Evolutionary conservation across 2,113 vertebrate species (phyloP), one percentile per base, ranked within the genome.

Genomic region (Falcunculus frontatus): DNA sequence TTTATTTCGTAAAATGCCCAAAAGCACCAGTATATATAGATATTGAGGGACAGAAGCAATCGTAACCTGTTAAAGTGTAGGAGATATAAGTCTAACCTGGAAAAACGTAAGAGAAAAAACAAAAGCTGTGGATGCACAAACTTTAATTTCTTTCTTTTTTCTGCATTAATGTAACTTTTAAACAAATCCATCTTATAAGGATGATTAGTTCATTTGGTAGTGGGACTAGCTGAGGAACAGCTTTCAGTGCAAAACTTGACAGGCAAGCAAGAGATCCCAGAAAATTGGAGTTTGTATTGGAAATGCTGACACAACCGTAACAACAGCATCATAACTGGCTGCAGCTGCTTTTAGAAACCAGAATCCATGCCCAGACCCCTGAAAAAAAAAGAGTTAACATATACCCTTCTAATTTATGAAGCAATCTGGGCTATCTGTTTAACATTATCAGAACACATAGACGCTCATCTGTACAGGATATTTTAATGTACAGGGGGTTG

Each of bases 261-360:
- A 91, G 50, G 37, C 87, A 95, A 75, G 67, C 46, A 21, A 95
- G 91, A 96, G 85, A 93, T 76, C 57, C 70, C 64, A 90, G 84
- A 95, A 96, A 96, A 93, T 44, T 90, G 73, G 91, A 94, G 73
- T 96, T 96, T 96, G 90, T 90, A 87, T 77, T 84, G 79, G 90
- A 95, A 96, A 97, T 96, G 90, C 84, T 95, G 80, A 94, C 90
- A 94, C 93, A 93, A 96, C 73, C 16, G 20, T 92, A 96, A 96
- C 90, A 96, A 78, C 88, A 86, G 68, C 79, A 87, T 84, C 93
- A 89, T 93, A 84, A 94, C 90, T 89, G 91, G 74, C 72, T 92
- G 91, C 89, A 96, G 93, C 77, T 94, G 91, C 90, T 93, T 90
- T 90, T 92, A 82, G 67, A 94, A 94, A 96, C 32, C 50, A 95